Conservation (phyloP, 2,113 vertebrate species). For the Pterocles orientalis region DNA sequence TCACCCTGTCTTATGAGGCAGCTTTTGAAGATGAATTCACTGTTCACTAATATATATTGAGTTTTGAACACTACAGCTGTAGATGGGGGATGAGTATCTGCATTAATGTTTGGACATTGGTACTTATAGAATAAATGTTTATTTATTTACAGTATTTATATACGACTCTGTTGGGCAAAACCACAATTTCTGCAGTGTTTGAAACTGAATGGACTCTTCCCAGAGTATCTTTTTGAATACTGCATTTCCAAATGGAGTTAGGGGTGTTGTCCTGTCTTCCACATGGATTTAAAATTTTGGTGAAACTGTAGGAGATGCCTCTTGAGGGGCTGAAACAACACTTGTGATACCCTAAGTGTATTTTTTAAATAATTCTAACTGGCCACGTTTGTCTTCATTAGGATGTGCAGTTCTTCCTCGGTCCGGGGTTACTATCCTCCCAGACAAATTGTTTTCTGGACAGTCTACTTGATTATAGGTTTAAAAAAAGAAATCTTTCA, state of each 20-base stretch:
- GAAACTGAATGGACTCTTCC: neutral
- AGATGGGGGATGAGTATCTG: neutral
- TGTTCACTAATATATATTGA: neutral
- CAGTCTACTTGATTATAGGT: neutral
- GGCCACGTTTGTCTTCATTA: neutral
- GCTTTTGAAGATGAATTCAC: neutral
- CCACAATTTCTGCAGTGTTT: neutral
- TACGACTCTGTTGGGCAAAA: neutral
- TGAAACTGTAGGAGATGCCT: neutral
- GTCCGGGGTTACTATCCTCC: neutral
- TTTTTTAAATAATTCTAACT: neutral
- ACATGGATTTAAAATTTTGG: neutral
- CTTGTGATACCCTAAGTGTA: neutral
- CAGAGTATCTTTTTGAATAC: neutral
- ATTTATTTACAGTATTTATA: neutral
- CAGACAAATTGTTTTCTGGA: neutral
- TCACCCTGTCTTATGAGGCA: neutral
- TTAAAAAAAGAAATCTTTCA: neutral
- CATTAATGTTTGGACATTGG: neutral
- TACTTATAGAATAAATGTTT: neutral
- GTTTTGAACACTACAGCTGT: neutral
- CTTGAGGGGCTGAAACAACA: neutral
- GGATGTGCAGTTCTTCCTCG: neutral
- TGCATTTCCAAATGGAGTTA: neutral
- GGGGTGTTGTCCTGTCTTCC: neutral